Evolutionary conservation across 1,140 invertebrate genomes (phyloP), one percentile per base, ranked within the genome.

Genomic region (Sarcophaga peregrina): DNA sequence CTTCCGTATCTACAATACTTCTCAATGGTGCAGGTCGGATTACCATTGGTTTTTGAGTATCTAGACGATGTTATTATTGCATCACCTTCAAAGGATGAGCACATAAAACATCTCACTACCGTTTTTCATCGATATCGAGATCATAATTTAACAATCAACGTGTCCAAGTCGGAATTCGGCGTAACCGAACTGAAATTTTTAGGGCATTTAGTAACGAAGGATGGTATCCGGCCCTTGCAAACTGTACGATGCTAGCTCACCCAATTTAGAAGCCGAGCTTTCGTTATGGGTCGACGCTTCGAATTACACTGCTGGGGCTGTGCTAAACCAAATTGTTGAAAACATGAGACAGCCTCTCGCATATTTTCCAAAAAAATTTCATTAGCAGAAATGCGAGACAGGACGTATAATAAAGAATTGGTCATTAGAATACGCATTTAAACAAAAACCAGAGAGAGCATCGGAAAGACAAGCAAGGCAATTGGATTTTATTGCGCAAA

Each of bases 21-120:
- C 52, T 54, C 52, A 54, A 54, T 54, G 10, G 10, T 13, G 5
- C 52, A 54, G 52, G 9, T 54, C 15, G 52, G 87, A 92, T 85
- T 89, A 9, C 85, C 86, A 47, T 91, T 90, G 76, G 82, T 47
- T 75, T 85, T 89, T 73, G 85, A 88, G 0, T 93, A 92, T 85
- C 25, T 93, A 0, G 92, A 93, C 83, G 93, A 93, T 82, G 89
- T 93, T 10, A 85, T 92, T 4, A 84, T 93, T 5, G 90, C 87
- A 54, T 90, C 88, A 37, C 68, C 81, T 25, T 80, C 25, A 10
- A 54, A 74, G 25, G 83, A 86, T 37, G 83, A 91, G 81, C 90
- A 91, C 82, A 20, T 80, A 0, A 0, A 83, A 8, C 89, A 90
- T 72, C 83, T 88, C 0, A 46, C 58, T 4, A 80, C 83, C 5